Base-by-base conservation (phyloP, 2,797 vertebrate genomes). In the Characodon lateralis region DNA sequence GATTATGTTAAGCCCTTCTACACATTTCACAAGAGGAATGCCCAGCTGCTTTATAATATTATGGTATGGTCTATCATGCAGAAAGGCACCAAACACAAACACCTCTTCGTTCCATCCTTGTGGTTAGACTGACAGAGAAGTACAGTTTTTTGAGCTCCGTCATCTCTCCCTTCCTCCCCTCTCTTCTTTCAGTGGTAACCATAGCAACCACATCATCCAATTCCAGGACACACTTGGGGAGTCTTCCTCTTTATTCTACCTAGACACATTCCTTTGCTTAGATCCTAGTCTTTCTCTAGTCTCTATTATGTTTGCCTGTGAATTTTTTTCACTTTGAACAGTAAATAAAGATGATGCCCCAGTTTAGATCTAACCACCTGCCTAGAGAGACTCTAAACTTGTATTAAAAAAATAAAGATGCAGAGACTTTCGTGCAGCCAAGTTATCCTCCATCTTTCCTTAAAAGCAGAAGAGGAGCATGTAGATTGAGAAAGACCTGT, bases 181-280 rank as follows among this genome's bases (percentile, higher is more conserved):
- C 77, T 89, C 81, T 74, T 91, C 83, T 88, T 88, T 82, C 80
- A 59, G 73, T 50, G 73, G 95, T 96, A 91, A 94, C 95, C 94
- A 96, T 95, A 86, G 95, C 92, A 95, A 96, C 94, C 88, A 84
- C 71, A 68, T 92, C 87, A 88, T 94, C 94, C 89, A 83, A 95
- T 93, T 93, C 91, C 92, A 94, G 91, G 89, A 92, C 90, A 89
- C 83, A 89, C 85, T 89, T 55, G 16, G 82, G 80, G 88, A 91
- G 86, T 83, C 89, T 87, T 92, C 78, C 80, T 89, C 84, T 85
- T 73, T 77, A 78, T 93, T 93, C 83, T 89, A 91, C 86, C 87
- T 80, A 86, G 87, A 86, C 88, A 88, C 90, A 92, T 94, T 94
- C 88, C 90, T 92, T 69, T 76, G 74, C 85, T 86, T 77, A 80